A percentile compares a stretch with the other conserved stretches of the same genome.
Conservation (phyloP, 2,888 invertebrate species). For the Pecten maximus region DNA sequence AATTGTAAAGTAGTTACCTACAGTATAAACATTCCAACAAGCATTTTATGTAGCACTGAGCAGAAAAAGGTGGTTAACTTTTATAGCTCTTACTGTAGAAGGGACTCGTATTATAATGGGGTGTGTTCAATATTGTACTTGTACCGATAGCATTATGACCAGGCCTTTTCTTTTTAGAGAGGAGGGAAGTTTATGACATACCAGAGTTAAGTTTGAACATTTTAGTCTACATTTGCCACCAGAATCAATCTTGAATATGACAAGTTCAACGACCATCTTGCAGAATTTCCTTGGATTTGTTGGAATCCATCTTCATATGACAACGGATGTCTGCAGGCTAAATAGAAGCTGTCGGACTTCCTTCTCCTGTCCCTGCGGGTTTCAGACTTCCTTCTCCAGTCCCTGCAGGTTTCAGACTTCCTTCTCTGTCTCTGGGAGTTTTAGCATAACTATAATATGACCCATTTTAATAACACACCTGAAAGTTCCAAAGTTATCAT, state of each 20-base stretch:
- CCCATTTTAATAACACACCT: too few species aligned
- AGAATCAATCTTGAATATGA: neutral
- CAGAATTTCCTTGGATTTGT: neutral
- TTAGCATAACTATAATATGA: too few species aligned
- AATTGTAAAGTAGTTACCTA: neutral
- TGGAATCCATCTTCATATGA: neutral
- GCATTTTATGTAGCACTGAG: neutral
- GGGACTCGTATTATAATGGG: neutral
- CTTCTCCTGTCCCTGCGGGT: neutral
- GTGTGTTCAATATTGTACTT: neutral
- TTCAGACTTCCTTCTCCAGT: too few species aligned
- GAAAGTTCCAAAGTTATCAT: too few species aligned
- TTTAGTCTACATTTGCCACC: neutral
- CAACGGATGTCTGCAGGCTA: neutral
- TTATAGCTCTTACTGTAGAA: neutral
- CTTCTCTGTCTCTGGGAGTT: too few species aligned
- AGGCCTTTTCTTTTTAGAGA: neutral
- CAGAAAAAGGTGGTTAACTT: neutral
- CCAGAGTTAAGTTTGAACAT: neutral
- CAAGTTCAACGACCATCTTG: neutral
- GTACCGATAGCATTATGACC: neutral
- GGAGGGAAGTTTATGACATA: neutral
- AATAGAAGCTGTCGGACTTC: neutral
- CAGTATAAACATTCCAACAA: neutral
- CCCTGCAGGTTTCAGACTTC: neutral